Percentiles rank a stretch among this genome's conserved stretches.
Evolutionary conservation across 23 tunicate genomes (phyloP).

Genomic region (Halocynthia aurantium): DNA sequence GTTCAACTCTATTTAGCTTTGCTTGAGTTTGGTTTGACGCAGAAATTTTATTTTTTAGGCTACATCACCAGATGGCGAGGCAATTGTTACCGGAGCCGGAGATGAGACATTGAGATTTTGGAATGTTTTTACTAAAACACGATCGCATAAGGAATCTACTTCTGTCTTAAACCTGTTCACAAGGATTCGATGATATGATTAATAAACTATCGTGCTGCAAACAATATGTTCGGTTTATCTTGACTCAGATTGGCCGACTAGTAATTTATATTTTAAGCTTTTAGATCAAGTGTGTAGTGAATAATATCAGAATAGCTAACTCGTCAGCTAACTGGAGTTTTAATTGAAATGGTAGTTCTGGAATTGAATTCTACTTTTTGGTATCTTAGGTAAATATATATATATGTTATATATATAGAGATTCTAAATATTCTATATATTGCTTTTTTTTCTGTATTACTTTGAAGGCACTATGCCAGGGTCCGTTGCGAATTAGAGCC

Average conservation of each 20-base stretch:
- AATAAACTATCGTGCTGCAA: neutral
- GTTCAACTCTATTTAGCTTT: too few species aligned
- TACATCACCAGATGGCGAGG: constrained; percentile 91
- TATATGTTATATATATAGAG: too few species aligned
- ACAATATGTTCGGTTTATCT: neutral
- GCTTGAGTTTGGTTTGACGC: too few species aligned
- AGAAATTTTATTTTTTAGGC: constrained; percentile 34
- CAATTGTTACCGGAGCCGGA: constrained; percentile 97
- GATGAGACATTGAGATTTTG: constrained; percentile 96
- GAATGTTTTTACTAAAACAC: constrained; percentile 95
- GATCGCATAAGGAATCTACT: constrained; percentile 75
- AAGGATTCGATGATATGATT: constrained; percentile 42
- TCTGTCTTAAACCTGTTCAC: constrained; percentile 88
- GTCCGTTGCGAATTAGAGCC: too few species aligned
- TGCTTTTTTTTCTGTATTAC: too few species aligned
- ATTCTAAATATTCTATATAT: too few species aligned
- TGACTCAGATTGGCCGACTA: neutral
- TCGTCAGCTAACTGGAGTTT: too few species aligned
- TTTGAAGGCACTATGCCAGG: too few species aligned
- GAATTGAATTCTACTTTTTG: too few species aligned
- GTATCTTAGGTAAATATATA: too few species aligned
- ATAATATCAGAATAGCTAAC: too few species aligned
- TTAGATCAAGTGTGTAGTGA: neutral
- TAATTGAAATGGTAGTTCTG: too few species aligned
- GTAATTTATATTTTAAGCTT: neutral